Base-by-base conservation (phyloP, 2,113 vertebrate genomes). In the Trinectes maculatus region DNA sequence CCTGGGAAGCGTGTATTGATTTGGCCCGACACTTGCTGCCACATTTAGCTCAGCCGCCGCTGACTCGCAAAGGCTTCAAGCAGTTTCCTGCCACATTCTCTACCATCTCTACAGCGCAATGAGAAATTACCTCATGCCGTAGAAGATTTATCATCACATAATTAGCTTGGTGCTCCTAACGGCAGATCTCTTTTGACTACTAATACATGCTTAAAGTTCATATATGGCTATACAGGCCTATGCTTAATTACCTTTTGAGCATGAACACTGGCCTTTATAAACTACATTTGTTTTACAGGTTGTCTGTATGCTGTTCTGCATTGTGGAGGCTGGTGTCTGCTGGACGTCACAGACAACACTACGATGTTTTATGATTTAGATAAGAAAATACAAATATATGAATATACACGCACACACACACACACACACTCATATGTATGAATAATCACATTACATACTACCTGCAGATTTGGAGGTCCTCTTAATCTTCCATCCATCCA, bases 1-100 rank as follows among this genome's bases (percentile, higher is more conserved):
- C 85, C 92, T 90, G 90, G 92, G 92, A 93, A 94, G 94, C 93
- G 91, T 95, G 92, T 92, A 92, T 92, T 95, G 93, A 96, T 96
- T 90, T 84, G 91, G 91, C 90, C 95, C 94, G 95, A 96, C 95
- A 95, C 92, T 91, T 89, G 92, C 93, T 94, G 94, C 93, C 94
- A 94, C 94, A 93, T 94, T 94, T 93, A 94, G 93, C 93, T 91
- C 87, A 67, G 87, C 92, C 80, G 82, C 91, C 86, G 92, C 93
- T 93, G 93, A 93, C 91, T 94, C 86, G 89, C 91, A 89, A 93
- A 88, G 91, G 91, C 94, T 94, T 89, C 91, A 91, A 95, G 94
- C 92, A 87, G 90, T 92, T 93, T 92, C 92, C 93, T 93, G 93
- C 93, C 94, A 93, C 93, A 92, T 93, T 93, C 93, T 94, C 91